A percentile compares a stretch with the other conserved stretches of the same genome.
These are phyloP conservation scores for Onthophagus sagittarius DNA, from an alignment of 2,888 invertebrate genomes.

Conservation along the genomic window DNA sequence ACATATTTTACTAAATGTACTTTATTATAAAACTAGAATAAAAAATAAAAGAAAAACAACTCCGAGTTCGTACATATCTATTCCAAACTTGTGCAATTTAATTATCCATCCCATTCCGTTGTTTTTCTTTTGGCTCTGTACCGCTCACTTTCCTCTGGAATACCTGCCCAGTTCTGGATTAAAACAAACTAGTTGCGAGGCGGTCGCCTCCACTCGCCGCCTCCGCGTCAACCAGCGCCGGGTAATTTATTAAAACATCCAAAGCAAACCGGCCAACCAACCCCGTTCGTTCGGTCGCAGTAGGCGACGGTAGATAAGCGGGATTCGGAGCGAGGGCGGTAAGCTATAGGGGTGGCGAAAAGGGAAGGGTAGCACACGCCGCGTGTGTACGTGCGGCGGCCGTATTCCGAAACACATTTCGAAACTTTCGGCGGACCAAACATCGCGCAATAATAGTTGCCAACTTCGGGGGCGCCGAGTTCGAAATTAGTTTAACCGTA, in stretches of 20 bases:
- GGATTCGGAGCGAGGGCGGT: conserved; percentile 4
- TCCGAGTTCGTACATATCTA: background rate
- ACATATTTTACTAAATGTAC: background rate
- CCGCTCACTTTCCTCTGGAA: background rate
- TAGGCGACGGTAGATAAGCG: conserved; percentile 28
- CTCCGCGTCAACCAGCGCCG: background rate
- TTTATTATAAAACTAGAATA: background rate
- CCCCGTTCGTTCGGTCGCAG: conserved; percentile 6
- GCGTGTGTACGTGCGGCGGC: conserved; percentile 7
- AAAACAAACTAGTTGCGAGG: background rate
- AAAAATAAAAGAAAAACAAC: background rate
- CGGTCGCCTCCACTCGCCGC: background rate
- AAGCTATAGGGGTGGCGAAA: conserved; percentile 10
- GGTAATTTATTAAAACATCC: background rate
- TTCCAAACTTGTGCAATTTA: background rate
- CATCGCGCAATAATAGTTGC: conserved; percentile 47
- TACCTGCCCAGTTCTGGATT: background rate
- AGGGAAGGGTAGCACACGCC: background rate
- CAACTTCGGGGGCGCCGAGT: conserved; percentile 33
- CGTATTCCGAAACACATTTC: conserved; percentile 41
- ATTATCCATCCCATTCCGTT: background rate
- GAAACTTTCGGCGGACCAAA: conserved; percentile 43
- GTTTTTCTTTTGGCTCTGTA: background rate
- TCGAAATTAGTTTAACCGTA: conserved; percentile 12
- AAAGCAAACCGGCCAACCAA: conserved; percentile 9